Evolutionary conservation across 2,113 vertebrate genomes (phyloP), one percentile per base, ranked within the genome.

Genomic region (Ellobius talpinus): DNA sequence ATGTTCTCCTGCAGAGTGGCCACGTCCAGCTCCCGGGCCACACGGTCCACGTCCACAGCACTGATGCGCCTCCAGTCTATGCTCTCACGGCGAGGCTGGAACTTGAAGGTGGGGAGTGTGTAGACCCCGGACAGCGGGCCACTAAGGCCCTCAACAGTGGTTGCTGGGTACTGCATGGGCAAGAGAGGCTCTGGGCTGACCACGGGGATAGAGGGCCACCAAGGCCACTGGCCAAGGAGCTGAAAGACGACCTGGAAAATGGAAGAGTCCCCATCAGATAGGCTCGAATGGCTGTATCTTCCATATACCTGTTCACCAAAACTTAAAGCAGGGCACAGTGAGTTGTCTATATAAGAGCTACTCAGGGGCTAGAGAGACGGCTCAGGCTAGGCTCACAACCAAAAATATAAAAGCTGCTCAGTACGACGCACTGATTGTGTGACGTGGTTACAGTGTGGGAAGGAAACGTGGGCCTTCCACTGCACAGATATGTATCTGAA

Each of bases 61-160:
- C 98, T 97, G 52, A 99, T 97, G 42, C 98, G 98, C 36, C 98
- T 98, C 99, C 99, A 99, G 96, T 99, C 99, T 31, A 99, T 1
- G 0, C 84, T 52, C 12, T 98, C 96, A 0, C 45, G 52, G 16
- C 98, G 98, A 29, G 97, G 89, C 52, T 99, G 98, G 96, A 99
- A 99, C 88, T 94, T 98, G 96, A 99, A 99, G 21, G 93, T 39
- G 3, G 98, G 98, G 13, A 96, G 21, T 0, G 87, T 42, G 2
- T 66, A 70, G 0, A 89, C 84, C n/a, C 92, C 87, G 0, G 94
- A 5, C 3, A 95, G 58, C 5, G 95, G 45, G 47, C 70, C 70
- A 0, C 92, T 82, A 39, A 87, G 87, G 63, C 82, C 87, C 39
- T 95, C 79, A 7, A 61, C 79, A 45, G 52, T 45, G 65, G 66